Base-by-base conservation (phyloP, 53 echinoderm and acorn worm genomes). In the Stichopus horrens region DNA sequence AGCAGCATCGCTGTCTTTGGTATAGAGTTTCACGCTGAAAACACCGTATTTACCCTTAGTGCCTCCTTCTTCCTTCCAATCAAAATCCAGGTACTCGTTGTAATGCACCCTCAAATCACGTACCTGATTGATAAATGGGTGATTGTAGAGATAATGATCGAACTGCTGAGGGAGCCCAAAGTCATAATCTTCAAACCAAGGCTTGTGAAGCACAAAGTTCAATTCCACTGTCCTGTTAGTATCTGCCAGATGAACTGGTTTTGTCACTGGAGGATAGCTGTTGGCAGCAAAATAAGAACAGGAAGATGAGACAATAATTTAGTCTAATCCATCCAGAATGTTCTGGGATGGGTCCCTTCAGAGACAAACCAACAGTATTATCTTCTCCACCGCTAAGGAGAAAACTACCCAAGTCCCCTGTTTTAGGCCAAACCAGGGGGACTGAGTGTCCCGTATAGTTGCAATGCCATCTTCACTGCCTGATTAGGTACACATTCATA, bases 131-230 rank as follows among this genome's bases (percentile, higher is more conserved):
- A 84, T 58, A 9, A 97, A 89, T 6, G 76, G 89, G 5, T 59
- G 52, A 55, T 97, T 95, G 75, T 91, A 74, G 21, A 88, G 83
- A 91, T 95, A 97, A 5, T 63, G 23, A 37, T 86, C 77, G 83
- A 90, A 91, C 88, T 94, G 89, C n/a, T 93, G 95, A 4, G 93
- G 77, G 37, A 94, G 89, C 59, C 87, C 79, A 86, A 93, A 95
- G 89, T 94, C 93, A 57, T 74, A 79, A 5, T 23, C 83, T 9
- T 80, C 16, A 51, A 88, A 92, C 96, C 96, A 96, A 4, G 89
- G 88, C 10, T 88, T 57, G 37, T 68, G 51, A 11, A 23, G 88
- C 76, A 94, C 92, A 89, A 97, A 97, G 76, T 97, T 94, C 55
- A 94, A 59, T 37, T 90, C 81, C 13, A 85, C 85, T 0, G 93